Base-by-base conservation (phyloP, 2,797 vertebrate species). In the Chloroceryle inda region DNA sequence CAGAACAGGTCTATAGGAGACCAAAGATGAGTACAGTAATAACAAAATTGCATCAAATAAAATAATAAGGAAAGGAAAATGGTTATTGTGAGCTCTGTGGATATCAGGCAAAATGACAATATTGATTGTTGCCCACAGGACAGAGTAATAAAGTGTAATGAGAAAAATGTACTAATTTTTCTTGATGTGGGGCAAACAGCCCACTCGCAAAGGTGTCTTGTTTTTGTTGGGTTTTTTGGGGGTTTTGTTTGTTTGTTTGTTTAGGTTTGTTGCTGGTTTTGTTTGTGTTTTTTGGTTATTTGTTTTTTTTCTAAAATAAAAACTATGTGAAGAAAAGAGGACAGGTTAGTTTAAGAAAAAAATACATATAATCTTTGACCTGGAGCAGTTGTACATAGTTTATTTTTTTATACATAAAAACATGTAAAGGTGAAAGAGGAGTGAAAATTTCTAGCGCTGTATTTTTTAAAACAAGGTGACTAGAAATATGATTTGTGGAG, bases 21-120 rank as follows among this genome's bases (percentile, higher is more conserved):
- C 7, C 14, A 68, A 87, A 89, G 44, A 76, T 22, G 4, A 56
- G 21, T 71, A 80, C 13, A 56, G 33, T 58, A 76, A 78, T 37
- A 88, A 69, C 1, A 63, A 73, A 96, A 88, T 45, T 62, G 3
- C 33, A 85, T 42, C 22, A 86, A 77, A 81, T 53, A 79, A 74
- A 85, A 76, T 84, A 76, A 83, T 59, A 90, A 88, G 18, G 42
- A 79, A 79, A 90, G 24, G 31, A 63, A 94, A 94, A 89, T 38
- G 3, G 31, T 74, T 35, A 80, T 33, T 80, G 29, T 55, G 67
- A 73, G 21, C 52, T 84, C 26, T 63, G 38, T 67, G 29, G 13
- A 66, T 90, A 95, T 67, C 77, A 87, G 59, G 44, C 5, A 87
- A 93, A 84, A 89, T 74, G 17, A 45, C 24, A 61, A 53, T 63